phyloP scores from a whole-genome alignment of 1,140 invertebrate genomes.

The Chymomyza costata region DNA sequence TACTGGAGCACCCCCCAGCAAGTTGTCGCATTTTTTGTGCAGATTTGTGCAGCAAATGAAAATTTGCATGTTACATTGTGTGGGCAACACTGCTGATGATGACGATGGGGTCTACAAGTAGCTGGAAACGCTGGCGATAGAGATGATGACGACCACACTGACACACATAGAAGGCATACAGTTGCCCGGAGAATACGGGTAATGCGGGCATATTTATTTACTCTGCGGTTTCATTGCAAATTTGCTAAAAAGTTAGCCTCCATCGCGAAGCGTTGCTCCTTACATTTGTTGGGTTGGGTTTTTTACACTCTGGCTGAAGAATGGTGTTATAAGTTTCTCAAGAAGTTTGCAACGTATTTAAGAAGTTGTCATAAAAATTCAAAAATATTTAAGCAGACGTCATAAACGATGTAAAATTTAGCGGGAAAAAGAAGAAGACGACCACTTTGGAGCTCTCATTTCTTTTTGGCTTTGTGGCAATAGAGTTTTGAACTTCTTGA shows the following conservation, averaged over 20 bases:
- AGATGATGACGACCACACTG: neutral
- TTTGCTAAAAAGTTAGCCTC: conserved; percentile 46
- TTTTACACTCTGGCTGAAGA: neutral
- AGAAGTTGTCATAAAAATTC: no score
- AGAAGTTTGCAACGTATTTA: no score
- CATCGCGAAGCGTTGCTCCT: neutral
- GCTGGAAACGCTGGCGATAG: neutral
- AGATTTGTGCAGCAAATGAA: conserved; percentile 35
- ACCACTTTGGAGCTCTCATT: no score
- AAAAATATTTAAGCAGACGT: no score
- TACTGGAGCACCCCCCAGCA: conserved; percentile 11
- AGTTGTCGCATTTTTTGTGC: conserved; percentile 27
- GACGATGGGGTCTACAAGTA: neutral
- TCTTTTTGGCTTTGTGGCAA: no score
- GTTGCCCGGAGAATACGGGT: neutral
- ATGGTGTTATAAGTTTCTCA: no score
- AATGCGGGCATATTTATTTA: conserved; percentile 40
- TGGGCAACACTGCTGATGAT: neutral
- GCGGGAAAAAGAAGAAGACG: no score
- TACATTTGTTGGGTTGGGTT: neutral
- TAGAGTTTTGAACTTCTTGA: no score
- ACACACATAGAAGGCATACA: conserved; percentile 1
- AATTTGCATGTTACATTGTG: conserved; percentile 53
- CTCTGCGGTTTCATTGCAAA: conserved; percentile 35
- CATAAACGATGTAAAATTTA: no score